These are phyloP conservation scores for Catocala sponsa DNA, from an alignment of 2,888 invertebrate species.

Conservation along the genomic window DNA sequence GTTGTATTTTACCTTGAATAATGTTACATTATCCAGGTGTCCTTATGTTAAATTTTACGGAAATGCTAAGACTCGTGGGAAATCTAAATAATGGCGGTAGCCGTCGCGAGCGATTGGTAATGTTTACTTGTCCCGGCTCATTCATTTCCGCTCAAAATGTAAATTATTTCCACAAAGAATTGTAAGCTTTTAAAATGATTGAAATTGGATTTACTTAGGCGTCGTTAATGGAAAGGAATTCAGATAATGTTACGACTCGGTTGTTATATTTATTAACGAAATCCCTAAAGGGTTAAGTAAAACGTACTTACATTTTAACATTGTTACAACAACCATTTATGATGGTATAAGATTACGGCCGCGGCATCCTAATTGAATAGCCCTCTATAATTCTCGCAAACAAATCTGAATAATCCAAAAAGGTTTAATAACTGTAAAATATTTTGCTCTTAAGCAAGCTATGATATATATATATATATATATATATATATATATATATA, in stretches of 20 bases:
- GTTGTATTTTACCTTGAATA: background rate
- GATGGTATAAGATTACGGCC: no score
- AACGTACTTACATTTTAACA: no score
- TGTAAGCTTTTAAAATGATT: constrained; percentile 30
- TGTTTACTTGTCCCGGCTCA: constrained; percentile 23
- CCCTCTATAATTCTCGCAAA: no score
- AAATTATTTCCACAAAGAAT: constrained; percentile 24
- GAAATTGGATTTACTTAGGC: background rate
- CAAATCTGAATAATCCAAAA: no score
- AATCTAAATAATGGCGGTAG: constrained; percentile 40
- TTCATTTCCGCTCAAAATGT: constrained; percentile 29
- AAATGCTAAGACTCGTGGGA: constrained; percentile 23
- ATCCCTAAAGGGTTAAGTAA: no score
- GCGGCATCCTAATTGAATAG: no score
- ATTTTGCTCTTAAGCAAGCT: no score
- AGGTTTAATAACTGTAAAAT: no score
- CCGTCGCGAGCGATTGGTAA: constrained; percentile 19
- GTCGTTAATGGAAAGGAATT: constrained; percentile 1
- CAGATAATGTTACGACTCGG: background rate
- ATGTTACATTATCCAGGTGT: constrained; percentile 2
- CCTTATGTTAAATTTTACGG: constrained; percentile 7
- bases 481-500: no score
- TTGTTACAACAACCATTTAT: no score
- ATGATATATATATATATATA: no score
- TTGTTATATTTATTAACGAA: no score